Evolutionary conservation across 1,140 invertebrate species (phyloP).

Genomic region (Pygmarrhopalites habei): DNA sequence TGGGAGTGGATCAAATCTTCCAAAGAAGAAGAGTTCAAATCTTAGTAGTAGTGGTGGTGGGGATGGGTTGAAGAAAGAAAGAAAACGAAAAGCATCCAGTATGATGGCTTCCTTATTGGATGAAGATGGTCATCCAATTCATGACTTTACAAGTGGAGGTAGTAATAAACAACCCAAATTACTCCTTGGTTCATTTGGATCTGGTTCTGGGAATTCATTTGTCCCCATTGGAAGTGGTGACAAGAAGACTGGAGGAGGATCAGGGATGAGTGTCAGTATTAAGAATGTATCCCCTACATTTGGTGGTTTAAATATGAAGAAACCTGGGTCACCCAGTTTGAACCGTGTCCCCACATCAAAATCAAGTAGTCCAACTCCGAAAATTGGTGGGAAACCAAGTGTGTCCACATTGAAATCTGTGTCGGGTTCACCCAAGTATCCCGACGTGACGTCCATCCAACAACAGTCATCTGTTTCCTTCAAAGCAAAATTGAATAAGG

Average conservation of each 20-base stretch:
- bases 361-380: slow-evolving; percentile 19
- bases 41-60: background rate
- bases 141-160: background rate
- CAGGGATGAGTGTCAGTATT: slow-evolving; percentile 6
- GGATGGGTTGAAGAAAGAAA: background rate
- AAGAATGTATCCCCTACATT: background rate
- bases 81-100: slow-evolving; percentile 8
- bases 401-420: slow-evolving; percentile 50
- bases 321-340: slow-evolving; percentile 10
- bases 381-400: slow-evolving; percentile 68
- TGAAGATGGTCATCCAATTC: background rate
- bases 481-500: slow-evolving; percentile 15
- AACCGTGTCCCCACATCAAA: background rate
- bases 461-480: background rate
- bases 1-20: background rate
- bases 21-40: no score
- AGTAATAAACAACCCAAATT: slow-evolving; percentile 7
- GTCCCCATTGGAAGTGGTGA: background rate
- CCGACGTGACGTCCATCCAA: slow-evolving; percentile 40
- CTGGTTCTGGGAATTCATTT: background rate
- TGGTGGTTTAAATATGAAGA: background rate
- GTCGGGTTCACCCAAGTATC: slow-evolving; percentile 58
- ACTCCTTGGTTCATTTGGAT: background rate
- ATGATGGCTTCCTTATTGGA: background rate
- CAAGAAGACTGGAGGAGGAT: background rate